Base-by-base conservation (phyloP, 2,888 invertebrate species). In the Dicycla oo region DNA sequence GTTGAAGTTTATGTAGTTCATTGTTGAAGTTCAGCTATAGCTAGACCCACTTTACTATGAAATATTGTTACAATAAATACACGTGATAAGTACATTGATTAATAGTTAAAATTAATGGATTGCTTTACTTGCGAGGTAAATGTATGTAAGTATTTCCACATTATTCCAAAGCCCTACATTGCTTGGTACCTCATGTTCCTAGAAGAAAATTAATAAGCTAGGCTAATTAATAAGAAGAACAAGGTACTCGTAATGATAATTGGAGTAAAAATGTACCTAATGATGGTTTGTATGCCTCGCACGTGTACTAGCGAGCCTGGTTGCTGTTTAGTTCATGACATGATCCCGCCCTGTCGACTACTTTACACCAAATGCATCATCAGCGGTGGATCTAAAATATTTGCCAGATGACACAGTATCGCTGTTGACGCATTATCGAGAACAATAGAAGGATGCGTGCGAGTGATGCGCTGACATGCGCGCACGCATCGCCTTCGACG, bases 391-490 rank as follows among this genome's bases (percentile, higher is more conserved):
- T 45, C 60, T 67, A 20, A 63, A 75, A 78, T 81, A 68, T 70
- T 81, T 79, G 11, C 56, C 30, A 26, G 51, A 64, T 84, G 77
- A 84, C 74, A 78, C 79, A 79, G 64, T 63, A 64, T 15, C 23
- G 40, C 56, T 69, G 68, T 77, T 85, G 85, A 85, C 83, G 78
- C 83, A 79, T 73, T 51, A 57, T 60, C 53, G 47, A 63, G 74
- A 85, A 85, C 85, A 85, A 85, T 85, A 75, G 83, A 73, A 84
- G 86, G 85, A 84, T 84, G 85, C 77, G 69, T 64, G 73, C 76
- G 64, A 47, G 72, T 60, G 67, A 69, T 78, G 65, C 60, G 23
- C 43, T 58, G 73, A 60, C 66, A 54, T 68, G 77, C 75, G 72
- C 58, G 10, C 62, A 74, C 69, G 78, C 80, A 77, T 38, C 43